Percentiles rank a stretch among this genome's conserved stretches.
These are phyloP conservation scores for Clarias pachynema DNA, from an alignment of 2,797 vertebrate genomes.

Conservation along the genomic window DNA sequence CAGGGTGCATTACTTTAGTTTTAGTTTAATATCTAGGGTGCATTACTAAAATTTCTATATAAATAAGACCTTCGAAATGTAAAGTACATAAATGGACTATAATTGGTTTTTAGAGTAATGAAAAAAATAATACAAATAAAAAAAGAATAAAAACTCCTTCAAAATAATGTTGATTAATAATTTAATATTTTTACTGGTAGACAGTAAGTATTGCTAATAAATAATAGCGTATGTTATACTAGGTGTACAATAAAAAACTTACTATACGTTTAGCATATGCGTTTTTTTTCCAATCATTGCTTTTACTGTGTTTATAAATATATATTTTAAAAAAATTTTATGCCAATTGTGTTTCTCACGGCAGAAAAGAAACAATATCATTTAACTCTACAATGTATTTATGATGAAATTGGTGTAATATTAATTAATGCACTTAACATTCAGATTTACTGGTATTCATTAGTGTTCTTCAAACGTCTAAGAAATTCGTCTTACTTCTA, in stretches of 20 bases:
- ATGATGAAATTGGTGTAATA: neutral
- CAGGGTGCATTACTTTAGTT: neutral
- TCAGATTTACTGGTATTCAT: constrained; percentile 6
- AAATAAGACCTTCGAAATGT: neutral
- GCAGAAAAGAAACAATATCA: neutral
- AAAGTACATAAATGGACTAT: neutral
- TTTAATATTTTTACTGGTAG: neutral
- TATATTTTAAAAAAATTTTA: no score
- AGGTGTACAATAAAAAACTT: neutral
- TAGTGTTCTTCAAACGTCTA: constrained; percentile 6
- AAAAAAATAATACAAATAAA: neutral
- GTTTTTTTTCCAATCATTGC: neutral
- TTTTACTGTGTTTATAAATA: neutral
- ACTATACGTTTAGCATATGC: neutral
- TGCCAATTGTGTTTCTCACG: neutral
- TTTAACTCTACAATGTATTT: neutral
- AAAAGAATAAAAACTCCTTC: neutral
- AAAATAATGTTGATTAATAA: neutral
- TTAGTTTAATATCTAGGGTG: neutral
- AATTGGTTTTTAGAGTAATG: neutral
- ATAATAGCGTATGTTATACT: neutral
- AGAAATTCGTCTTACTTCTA: neutral
- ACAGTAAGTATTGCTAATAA: neutral
- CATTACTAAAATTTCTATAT: neutral
- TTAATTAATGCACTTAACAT: neutral